Evolutionary conservation across 2,888 invertebrate species (phyloP).

Genomic region (Eurytoma adleriae): DNA sequence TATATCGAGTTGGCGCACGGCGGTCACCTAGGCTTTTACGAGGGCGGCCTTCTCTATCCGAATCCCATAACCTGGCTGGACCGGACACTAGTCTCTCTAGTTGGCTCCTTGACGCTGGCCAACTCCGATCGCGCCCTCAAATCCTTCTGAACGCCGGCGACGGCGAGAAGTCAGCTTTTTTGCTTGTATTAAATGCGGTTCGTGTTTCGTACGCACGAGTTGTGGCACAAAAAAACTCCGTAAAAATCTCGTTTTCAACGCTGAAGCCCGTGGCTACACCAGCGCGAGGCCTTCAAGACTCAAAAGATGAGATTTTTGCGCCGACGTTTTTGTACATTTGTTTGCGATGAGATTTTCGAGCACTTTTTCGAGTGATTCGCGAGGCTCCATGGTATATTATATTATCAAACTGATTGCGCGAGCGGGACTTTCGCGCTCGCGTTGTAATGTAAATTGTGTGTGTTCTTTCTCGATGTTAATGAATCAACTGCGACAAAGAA

Average conservation of each 20-base stretch:
- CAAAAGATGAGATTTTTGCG: neutral
- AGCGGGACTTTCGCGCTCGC: neutral
- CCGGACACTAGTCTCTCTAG: slow-evolving; percentile 88
- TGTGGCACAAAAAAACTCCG: slow-evolving; percentile 7
- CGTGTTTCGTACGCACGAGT: neutral
- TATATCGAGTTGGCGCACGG: slow-evolving; percentile 92
- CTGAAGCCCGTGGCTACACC: neutral
- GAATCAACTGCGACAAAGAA: neutral
- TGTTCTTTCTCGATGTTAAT: slow-evolving; percentile 36
- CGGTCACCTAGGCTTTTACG: slow-evolving; percentile 96
- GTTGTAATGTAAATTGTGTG: slow-evolving; percentile 38
- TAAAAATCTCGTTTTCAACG: slow-evolving; percentile 36
- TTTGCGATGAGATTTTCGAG: slow-evolving; percentile 44
- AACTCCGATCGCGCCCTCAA: slow-evolving; percentile 74
- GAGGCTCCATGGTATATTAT: neutral
- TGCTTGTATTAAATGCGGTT: neutral
- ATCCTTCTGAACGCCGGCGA: slow-evolving; percentile 64
- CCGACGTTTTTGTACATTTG: slow-evolving; percentile 41
- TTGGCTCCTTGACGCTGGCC: slow-evolving; percentile 84
- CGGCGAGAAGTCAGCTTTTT: neutral
- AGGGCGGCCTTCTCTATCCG: slow-evolving; percentile 91
- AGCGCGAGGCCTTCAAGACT: slow-evolving; percentile 14
- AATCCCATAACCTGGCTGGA: slow-evolving; percentile 96
- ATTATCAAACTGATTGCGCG: slow-evolving; percentile 5
- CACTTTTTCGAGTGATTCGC: slow-evolving; percentile 19